A percentile compares a stretch with the other conserved stretches of the same genome.
Evolutionary conservation across 2,113 vertebrate genomes (phyloP).

Genomic region (Caranx melampygus): DNA sequence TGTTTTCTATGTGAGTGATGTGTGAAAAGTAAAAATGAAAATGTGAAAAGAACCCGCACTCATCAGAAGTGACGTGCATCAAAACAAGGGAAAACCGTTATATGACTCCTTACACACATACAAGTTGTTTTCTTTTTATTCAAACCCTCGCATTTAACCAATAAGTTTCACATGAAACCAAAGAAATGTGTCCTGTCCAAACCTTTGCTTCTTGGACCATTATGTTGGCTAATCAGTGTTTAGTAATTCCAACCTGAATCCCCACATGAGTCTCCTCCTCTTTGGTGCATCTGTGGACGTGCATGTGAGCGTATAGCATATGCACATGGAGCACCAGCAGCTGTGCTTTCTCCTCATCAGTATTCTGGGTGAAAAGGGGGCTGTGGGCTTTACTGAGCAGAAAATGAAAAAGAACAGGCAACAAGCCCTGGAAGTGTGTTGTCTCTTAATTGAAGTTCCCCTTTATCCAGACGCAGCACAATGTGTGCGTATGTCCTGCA

Average conservation of each 20-base stretch:
- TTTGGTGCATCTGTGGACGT: conserved; percentile 55
- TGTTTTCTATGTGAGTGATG: too few species aligned
- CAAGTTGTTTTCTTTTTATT: conserved; percentile 29
- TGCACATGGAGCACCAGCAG: conserved; percentile 71
- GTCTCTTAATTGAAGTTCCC: conserved; percentile 82
- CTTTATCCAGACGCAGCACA: conserved; percentile 78
- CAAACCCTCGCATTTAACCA: conserved; percentile 30
- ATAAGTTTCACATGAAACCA: conserved; percentile 26
- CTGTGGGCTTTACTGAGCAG: conserved; percentile 59
- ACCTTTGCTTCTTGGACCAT: conserved; percentile 27
- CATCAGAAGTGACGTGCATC: background rate
- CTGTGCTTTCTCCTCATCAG: conserved; percentile 80
- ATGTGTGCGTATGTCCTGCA: conserved; percentile 81
- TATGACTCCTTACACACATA: background rate
- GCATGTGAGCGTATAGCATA: conserved; percentile 51
- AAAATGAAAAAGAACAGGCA: conserved; percentile 76
- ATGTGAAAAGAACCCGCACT: background rate
- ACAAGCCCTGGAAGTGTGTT: conserved; percentile 70
- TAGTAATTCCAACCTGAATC: conserved; percentile 45
- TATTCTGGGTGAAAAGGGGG: conserved; percentile 66
- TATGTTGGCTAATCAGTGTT: conserved; percentile 52
- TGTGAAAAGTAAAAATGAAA: too few species aligned
- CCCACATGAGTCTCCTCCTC: conserved; percentile 45
- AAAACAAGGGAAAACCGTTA: background rate
- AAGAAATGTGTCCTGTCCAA: conserved; percentile 33